These are phyloP conservation scores for Euthynnus affinis DNA, from an alignment of 2,797 vertebrate genomes.

Conservation along the genomic window DNA sequence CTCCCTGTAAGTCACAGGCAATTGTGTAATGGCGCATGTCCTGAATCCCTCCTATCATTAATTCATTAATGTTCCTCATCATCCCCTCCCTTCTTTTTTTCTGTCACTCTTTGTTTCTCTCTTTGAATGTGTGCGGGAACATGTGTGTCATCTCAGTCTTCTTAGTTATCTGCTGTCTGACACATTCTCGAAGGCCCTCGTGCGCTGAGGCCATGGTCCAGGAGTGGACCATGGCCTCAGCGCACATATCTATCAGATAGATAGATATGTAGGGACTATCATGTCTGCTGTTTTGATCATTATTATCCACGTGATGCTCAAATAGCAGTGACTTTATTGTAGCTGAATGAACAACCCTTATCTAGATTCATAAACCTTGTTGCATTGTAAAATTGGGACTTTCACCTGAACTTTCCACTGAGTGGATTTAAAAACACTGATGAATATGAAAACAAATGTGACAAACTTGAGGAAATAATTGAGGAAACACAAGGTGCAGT, in stretches of 20 bases:
- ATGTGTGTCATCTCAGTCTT: conserved; percentile 6
- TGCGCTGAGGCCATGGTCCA: conserved; percentile 18
- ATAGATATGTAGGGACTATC: background rate
- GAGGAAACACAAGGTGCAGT: conserved; percentile 7
- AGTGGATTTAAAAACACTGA: background rate
- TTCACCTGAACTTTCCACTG: conserved; percentile 34
- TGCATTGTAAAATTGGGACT: conserved; percentile 16
- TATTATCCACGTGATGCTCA: conserved; percentile 11
- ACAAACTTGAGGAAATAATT: background rate
- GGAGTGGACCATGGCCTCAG: no score
- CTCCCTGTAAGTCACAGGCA: conserved; percentile 52
- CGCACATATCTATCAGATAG: no score
- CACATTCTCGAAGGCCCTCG: conserved; percentile 6
- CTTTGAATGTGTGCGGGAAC: conserved; percentile 19
- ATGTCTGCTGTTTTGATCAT: conserved; percentile 24
- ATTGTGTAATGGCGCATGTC: conserved; percentile 54
- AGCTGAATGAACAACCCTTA: background rate
- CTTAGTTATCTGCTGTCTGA: background rate
- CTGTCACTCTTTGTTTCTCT: conserved; percentile 24
- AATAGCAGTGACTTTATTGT: conserved; percentile 9
- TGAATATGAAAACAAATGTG: background rate
- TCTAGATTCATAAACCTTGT: background rate
- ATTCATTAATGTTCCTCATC: conserved; percentile 54
- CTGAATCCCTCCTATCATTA: conserved; percentile 49
- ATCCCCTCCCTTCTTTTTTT: conserved; percentile 1